These are phyloP conservation scores for Larimichthys polyactis DNA, from an alignment of 2,113 vertebrate species.

Conservation along the genomic window DNA sequence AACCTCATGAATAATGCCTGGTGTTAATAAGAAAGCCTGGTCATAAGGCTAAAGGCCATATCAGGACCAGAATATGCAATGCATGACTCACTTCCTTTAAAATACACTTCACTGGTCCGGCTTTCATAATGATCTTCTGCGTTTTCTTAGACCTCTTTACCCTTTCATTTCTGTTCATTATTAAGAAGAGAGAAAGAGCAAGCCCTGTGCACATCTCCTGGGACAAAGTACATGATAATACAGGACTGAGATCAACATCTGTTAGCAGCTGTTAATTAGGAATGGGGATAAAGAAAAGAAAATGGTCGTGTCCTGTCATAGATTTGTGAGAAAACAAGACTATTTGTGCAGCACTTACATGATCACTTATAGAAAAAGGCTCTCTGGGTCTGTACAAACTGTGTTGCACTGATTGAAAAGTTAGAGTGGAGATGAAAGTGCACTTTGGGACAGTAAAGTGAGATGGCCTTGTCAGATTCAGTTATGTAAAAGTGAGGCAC, in stretches of 20 bases:
- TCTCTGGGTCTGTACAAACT: background rate
- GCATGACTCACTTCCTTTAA: conserved; percentile 32
- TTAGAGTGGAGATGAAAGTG: conserved; percentile 9
- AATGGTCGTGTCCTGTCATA: background rate
- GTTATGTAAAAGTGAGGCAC: conserved; percentile 11
- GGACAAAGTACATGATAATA: conserved; percentile 34
- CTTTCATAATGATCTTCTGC: background rate
- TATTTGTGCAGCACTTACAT: background rate
- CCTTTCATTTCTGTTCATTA: conserved; percentile 29
- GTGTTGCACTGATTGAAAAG: conserved; percentile 8
- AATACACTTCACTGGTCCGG: background rate
- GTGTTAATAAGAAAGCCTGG: background rate
- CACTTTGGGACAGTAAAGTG: conserved; percentile 8
- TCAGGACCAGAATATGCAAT: background rate
- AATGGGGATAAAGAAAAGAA: conserved; percentile 20
- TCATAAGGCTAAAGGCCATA: background rate
- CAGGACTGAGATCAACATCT: conserved; percentile 31
- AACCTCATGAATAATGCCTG: background rate
- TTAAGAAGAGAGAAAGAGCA: background rate
- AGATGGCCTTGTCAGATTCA: conserved; percentile 32
- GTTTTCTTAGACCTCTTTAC: background rate
- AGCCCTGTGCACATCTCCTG: conserved; percentile 10
- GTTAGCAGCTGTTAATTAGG: conserved; percentile 23
- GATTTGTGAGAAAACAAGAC: conserved; percentile 16
- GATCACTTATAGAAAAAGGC: background rate